Evolutionary conservation across 2,888 invertebrate species (phyloP), one percentile per base, ranked within the genome.

Genomic region (Leucoptera coffeella): DNA sequence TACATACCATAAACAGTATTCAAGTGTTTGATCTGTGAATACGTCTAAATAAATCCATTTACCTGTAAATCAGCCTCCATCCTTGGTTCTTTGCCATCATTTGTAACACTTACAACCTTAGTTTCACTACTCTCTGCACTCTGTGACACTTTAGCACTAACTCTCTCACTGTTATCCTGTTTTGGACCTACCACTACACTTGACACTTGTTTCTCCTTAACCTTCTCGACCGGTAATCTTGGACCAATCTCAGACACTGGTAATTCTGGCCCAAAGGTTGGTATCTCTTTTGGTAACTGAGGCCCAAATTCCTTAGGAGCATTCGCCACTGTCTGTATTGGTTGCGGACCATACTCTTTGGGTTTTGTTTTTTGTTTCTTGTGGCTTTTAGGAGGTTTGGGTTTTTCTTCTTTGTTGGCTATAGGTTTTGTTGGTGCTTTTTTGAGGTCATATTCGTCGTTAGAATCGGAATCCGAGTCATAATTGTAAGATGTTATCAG

Each of bases 401-500:
- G n/a, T n/a, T n/a, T n/a, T n/a, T n/a, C n/a, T n/a, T n/a, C n/a
- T n/a, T n/a, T n/a, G n/a, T n/a, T n/a, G n/a, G n/a, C n/a, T n/a
- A n/a, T n/a, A n/a, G n/a, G n/a, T n/a, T n/a, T n/a, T n/a, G n/a
- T 14, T 3, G 31, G 14, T 5, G 34, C 26, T 49, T 53, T 0
- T 36, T 35, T n/a, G n/a, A n/a, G n/a, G 7, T 57, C 57, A 0
- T 45, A 29, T 35, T 73, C 73, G 22, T 72, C 65, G 27, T 74
- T 73, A 0, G 74, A 73, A 26, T 73, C 74, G 0, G 74, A 74
- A 28, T 73, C 74, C 0, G 74, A 71, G 35, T 73, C 58, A 41
- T 62, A 56, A n/a, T n/a, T n/a, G 36, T 64, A 75, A 13, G 74
- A 74, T 12, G 75, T 75, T 29, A 75, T 75, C 22, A 75, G 42